Base-by-base conservation (phyloP, 2,888 invertebrate species). In the Synergus umbraculus region DNA sequence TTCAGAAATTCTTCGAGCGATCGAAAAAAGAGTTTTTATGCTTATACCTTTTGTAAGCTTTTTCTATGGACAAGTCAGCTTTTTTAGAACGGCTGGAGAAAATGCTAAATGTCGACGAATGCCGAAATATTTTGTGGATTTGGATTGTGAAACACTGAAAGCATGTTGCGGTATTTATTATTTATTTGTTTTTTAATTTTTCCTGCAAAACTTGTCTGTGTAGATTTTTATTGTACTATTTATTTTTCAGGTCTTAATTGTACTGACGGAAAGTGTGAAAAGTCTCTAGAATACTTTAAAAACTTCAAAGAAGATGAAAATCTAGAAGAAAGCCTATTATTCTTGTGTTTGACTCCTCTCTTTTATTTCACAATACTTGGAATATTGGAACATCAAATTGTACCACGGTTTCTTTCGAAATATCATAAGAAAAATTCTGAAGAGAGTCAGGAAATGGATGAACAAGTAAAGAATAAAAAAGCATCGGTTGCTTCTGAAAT, bases 301-400 rank as follows among this genome's bases (percentile, higher is more conserved):
- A 18, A 88, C 18, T 85, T 82, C 29, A n/a, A 81, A 43, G 73
- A 77, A 0, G 88, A 88, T 37, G 80, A 87, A 5, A 86, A 69
- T 41, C 83, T 89, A 43, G 85, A 84, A 49, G 87, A 88, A 49
- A 86, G 87, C 58, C 79, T 92, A n/a, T 18, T 85, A 2, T 90
- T 88, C 79, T 80, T 92, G 65, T 79, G 82, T 0, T 67, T 79
- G 12, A 89, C 89, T 0, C 86, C 89, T 0, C 64, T 94, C 0
- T 76, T 95, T 0, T 93, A 95, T 81, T 95, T 96, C 91, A 13
- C 89, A 0, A 79, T 96, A 0, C 92, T 91, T 12, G 96, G 96
- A 81, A 79, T 95, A 3, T 90, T 95, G 9, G 97, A 98, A 89
- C 94, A 94, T 41, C 93, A 93, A 91, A 89, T 95, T 79, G 87